A percentile compares a stretch with the other conserved stretches of the same genome.
Evolutionary conservation across 2,797 vertebrate species (phyloP).

Genomic region (Erethizon dorsatum): DNA sequence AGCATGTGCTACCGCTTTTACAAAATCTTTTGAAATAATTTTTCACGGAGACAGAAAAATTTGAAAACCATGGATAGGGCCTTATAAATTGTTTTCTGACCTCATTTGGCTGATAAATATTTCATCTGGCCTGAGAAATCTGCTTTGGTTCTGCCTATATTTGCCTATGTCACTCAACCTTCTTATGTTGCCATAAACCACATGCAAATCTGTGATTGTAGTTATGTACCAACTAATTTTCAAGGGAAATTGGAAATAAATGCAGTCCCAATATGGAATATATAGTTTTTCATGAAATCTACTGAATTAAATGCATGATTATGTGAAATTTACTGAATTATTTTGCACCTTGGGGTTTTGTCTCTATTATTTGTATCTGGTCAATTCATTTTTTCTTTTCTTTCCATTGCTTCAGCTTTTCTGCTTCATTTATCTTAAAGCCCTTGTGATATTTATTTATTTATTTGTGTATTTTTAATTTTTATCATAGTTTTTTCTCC

Average conservation of each 20-base stretch:
- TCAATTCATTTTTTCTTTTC: not conserved
- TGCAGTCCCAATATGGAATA: not conserved
- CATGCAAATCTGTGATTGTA: not conserved
- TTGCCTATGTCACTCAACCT: not conserved
- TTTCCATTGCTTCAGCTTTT: not conserved
- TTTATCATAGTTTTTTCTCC: not conserved
- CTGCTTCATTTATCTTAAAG: not conserved
- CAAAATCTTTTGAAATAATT: constrained; percentile 57
- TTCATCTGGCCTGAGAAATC: constrained; percentile 46
- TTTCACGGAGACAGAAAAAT: not conserved
- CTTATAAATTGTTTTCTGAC: constrained; percentile 52
- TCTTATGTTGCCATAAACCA: not conserved
- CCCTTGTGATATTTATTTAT: not conserved
- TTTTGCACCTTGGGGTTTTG: not conserved
- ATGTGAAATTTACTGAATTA: not conserved
- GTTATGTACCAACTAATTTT: constrained; percentile 20
- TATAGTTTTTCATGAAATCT: not conserved
- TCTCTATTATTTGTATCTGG: not conserved
- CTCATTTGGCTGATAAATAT: constrained; percentile 29
- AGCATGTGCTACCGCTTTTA: not conserved
- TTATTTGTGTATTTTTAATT: not conserved
- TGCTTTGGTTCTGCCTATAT: not conserved
- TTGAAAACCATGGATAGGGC: not conserved
- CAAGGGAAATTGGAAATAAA: constrained; percentile 46
- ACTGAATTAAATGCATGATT: not conserved